Percentiles rank a stretch among this genome's conserved stretches.
Conservation (phyloP, 1,140 invertebrate species). For the Bemisia tabaci region DNA sequence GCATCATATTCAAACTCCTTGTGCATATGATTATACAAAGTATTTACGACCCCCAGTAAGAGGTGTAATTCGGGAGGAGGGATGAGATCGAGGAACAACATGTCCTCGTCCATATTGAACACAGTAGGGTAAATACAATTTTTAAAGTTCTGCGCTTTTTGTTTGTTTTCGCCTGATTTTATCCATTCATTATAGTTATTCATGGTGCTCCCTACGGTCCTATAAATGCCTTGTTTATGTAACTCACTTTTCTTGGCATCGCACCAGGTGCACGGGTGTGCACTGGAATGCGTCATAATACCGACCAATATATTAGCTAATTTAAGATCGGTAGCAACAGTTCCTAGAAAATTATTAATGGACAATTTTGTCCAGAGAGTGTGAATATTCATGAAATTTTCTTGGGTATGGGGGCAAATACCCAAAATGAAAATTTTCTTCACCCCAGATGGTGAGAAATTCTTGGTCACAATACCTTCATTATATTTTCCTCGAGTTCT, state of each 20-base stretch:
- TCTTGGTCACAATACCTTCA: background rate
- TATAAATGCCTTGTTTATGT: background rate
- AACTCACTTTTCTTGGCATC: background rate
- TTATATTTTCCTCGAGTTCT: background rate
- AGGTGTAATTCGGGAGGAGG: background rate
- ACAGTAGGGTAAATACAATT: background rate
- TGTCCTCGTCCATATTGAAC: background rate
- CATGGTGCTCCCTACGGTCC: background rate
- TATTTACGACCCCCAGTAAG: background rate
- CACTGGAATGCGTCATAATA: background rate
- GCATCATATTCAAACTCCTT: background rate
- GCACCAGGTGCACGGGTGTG: background rate
- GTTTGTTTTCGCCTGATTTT: background rate
- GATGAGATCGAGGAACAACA: background rate
- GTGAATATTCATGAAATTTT: background rate
- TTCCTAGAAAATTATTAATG: background rate
- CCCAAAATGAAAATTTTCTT: background rate
- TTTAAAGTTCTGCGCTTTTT: background rate
- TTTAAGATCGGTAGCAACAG: background rate
- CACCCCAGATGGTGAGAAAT: background rate
- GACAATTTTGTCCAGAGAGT: background rate
- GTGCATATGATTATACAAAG: background rate
- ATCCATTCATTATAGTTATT: background rate
- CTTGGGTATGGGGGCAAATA: background rate
- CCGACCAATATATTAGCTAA: background rate